Percentiles rank a stretch among this genome's conserved stretches.
Evolutionary conservation across 1,140 invertebrate genomes (phyloP).

Genomic region (Dendroctonus ponderosae): DNA sequence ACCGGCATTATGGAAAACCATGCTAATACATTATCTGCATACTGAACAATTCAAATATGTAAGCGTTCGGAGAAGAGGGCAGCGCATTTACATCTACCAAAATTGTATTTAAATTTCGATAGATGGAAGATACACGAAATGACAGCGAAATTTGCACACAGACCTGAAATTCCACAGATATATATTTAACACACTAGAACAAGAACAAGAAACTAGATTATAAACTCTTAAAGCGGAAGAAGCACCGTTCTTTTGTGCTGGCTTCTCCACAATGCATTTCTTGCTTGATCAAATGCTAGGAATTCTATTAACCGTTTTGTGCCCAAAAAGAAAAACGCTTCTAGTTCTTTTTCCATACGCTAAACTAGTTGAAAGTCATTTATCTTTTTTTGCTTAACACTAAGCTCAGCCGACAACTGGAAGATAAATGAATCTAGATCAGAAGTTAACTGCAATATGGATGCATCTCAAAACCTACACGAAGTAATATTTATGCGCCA

Average conservation of each 20-base stretch:
- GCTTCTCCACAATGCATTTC: too few species aligned
- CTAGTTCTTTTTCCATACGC: too few species aligned
- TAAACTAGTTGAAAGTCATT: too few species aligned
- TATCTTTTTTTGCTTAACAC: too few species aligned
- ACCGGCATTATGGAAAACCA: slow-evolving; percentile 40
- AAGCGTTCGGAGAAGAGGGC: slow-evolving; percentile 32
- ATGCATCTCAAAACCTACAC: too few species aligned
- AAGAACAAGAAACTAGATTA: slow-evolving; percentile 27
- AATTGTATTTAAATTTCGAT: slow-evolving; percentile 43
- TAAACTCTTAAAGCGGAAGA: slow-evolving; percentile 2
- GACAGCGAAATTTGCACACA: slow-evolving; percentile 41
- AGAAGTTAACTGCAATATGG: too few species aligned
- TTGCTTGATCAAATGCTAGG: too few species aligned
- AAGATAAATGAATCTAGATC: too few species aligned
- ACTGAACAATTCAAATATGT: slow-evolving; percentile 38
- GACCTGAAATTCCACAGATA: slow-evolving; percentile 31
- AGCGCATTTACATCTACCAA: slow-evolving; percentile 40
- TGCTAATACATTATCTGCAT: slow-evolving; percentile 40
- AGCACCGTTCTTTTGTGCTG: not conserved
- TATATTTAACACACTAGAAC: slow-evolving; percentile 31
- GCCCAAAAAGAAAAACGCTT: too few species aligned
- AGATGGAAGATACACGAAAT: slow-evolving; percentile 39
- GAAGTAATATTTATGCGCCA: too few species aligned
- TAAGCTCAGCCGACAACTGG: too few species aligned
- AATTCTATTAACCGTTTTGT: too few species aligned